Evolutionary conservation across 2,113 vertebrate genomes (phyloP), one percentile per base, ranked within the genome.

Genomic region (Puntigrus tetrazona): DNA sequence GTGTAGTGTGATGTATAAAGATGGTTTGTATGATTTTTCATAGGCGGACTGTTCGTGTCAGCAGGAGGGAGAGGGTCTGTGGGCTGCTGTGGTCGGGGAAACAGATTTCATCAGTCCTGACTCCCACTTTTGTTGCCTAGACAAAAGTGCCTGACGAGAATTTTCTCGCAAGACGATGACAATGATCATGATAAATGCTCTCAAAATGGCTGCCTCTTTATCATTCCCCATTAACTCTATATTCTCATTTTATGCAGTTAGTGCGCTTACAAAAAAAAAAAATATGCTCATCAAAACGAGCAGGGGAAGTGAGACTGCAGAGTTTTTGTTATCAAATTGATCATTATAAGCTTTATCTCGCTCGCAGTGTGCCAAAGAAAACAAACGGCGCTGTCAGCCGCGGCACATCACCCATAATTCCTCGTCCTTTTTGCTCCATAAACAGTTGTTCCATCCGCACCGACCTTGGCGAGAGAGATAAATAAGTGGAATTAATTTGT

Each of bases 401-500:
- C 31, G 86, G 86, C 9, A 25, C 81, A 86, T 82, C 85, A 78
- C 82, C 89, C 88, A 38, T 89, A 83, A 86, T 89, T 88, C 81
- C 70, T 89, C 34, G 72, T 87, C n/a, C 9, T 38, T 91, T 87
- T 84, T 78, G 83, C 85, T 90, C 85, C 79, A 65, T 88, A 88
- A 86, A 88, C 55, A 47, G 52, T 88, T 85, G 88, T 85, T 92
- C 90, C 34, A 92, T 25, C 13, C 36, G 41, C 78, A 84, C 91
- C 90, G 89, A 89, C 59, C 41, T 91, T 89, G 80, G 77, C 86
- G 59, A 84, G 82, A 85, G 81, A 91, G 91, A 90, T 82, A 92
- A 88, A 89, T 88, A 67, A 82, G 72, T 86, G 89, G 88, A 81
- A 89, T 90, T 88, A 84, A 90, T 91, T 90, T 88, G 86, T 86